Evolutionary conservation across 2,113 vertebrate species (phyloP), one percentile per base, ranked within the genome.

Genomic region (Bungarus multicinctus): DNA sequence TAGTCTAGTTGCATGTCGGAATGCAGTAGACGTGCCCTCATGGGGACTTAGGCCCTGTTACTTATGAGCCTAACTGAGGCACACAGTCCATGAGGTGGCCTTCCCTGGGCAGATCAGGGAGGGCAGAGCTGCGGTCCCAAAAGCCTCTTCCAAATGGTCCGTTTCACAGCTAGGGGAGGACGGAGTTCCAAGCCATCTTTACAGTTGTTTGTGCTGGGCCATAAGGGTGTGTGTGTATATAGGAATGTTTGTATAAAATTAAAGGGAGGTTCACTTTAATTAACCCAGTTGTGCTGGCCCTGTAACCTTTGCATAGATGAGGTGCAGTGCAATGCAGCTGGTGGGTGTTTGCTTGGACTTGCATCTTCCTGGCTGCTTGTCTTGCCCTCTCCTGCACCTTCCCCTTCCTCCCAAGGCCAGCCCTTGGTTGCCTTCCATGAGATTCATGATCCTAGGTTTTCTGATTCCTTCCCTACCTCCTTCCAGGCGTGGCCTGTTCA

Each of bases 401-500:
- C 55, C 20, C 87, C 16, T 88, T 90, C 85, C 87, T 16, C 9
- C 9, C 90, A 85, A 57, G 53, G 30, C 53, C 58, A 0, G 0
- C n/a, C 43, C 3, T 86, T 18, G 18, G 5, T 1, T 0, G 85
- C 43, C 55, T 34, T 47, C 58, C 89, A 5, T 2, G 23, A 55
- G 54, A 2, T 8, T 47, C 74, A 16, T 34, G 69, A 53, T 5
- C 0, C 0, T 87, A 14, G 0, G 0, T 43, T 93, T 93, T 50
- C 86, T 53, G 45, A 86, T 50, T 14, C 47, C 30, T 27, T 27
- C 3, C 39, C 47, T 45, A 22, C 1, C 20, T 8, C 27, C 4
- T 18, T 5, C 30, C 39, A 10, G 1, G 30, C 10, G 34, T 64
- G 3, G 2, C 87, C 10, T 43, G 16, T 9, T 11, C 0, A 23